Percentiles rank a stretch among this genome's conserved stretches.
Conservation (phyloP, 2,113 vertebrate species). For the Glaucomys volans region DNA sequence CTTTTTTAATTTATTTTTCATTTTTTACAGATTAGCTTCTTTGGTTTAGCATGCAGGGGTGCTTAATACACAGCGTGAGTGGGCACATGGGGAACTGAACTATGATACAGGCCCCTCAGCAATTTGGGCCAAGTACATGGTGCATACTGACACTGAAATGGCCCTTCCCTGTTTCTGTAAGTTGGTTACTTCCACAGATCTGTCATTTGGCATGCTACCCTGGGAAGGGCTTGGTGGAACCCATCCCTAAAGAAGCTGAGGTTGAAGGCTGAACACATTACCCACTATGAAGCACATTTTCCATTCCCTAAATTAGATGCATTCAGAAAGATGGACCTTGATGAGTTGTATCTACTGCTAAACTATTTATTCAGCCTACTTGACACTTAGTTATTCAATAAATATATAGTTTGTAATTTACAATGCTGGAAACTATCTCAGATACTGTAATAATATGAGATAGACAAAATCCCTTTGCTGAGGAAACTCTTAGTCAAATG, state of each 20-base stretch:
- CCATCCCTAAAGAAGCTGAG: neutral
- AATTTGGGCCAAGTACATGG: neutral
- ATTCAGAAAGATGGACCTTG: neutral
- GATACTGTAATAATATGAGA: neutral
- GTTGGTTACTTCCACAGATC: neutral
- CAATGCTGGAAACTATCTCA: neutral
- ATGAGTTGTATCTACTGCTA: neutral
- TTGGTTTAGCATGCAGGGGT: neutral
- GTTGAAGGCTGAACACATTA: neutral
- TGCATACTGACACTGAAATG: neutral
- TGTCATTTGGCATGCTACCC: neutral
- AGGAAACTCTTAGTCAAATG: neutral
- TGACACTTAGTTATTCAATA: neutral
- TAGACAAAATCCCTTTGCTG: neutral
- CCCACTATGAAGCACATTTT: neutral
- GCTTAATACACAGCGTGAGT: neutral
- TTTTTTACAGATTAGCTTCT: neutral
- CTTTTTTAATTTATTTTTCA: neutral
- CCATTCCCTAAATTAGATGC: neutral
- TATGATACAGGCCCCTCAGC: neutral
- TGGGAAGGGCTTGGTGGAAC: neutral
- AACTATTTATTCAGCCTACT: neutral
- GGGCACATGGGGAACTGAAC: neutral
- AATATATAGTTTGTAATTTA: neutral
- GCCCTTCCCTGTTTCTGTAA: neutral